A percentile compares a stretch with the other conserved stretches of the same genome.
phyloP scores from a whole-genome alignment of 2,888 invertebrate genomes.

The Drosophila mercatorum region DNA sequence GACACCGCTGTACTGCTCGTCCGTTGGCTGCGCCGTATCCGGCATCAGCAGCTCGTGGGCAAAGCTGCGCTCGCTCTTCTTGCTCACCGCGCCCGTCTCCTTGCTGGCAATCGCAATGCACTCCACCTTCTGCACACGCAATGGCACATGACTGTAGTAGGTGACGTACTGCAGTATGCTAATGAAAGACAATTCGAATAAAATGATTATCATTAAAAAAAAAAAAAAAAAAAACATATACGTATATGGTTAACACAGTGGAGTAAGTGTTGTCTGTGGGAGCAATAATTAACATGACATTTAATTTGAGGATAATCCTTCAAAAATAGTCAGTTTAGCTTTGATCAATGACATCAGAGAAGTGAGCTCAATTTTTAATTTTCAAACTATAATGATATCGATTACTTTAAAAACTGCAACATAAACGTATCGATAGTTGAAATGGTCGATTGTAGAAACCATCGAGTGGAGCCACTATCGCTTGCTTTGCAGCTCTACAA shows the following conservation, averaged over 20 bases:
- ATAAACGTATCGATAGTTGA: too few relatives aligned
- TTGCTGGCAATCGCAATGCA: slow-evolving; percentile 81
- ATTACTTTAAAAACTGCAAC: too few relatives aligned
- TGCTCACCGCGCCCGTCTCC: slow-evolving; percentile 84
- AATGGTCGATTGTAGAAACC: too few relatives aligned
- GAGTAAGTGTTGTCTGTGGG: neutral
- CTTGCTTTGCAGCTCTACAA: too few relatives aligned
- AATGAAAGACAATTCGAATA: slow-evolving; percentile 27
- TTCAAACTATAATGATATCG: too few relatives aligned
- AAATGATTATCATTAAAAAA: neutral
- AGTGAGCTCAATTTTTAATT: too few relatives aligned
- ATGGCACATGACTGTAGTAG: slow-evolving; percentile 82
- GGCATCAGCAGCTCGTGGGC: slow-evolving; percentile 84
- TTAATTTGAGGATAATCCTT: too few relatives aligned
- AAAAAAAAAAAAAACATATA: neutral
- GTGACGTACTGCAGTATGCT: slow-evolving; percentile 74
- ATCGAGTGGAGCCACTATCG: too few relatives aligned
- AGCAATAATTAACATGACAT: too few relatives aligned
- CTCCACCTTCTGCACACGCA: slow-evolving; percentile 80
- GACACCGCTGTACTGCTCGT: slow-evolving; percentile 75
- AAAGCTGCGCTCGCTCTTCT: slow-evolving; percentile 83
- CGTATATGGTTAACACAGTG: too few relatives aligned
- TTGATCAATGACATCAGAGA: too few relatives aligned
- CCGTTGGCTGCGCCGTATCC: slow-evolving; percentile 81
- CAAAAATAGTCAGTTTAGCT: too few relatives aligned